Evolutionary conservation across 2,888 invertebrate species (phyloP).

Genomic region (Tetropium fuscum): DNA sequence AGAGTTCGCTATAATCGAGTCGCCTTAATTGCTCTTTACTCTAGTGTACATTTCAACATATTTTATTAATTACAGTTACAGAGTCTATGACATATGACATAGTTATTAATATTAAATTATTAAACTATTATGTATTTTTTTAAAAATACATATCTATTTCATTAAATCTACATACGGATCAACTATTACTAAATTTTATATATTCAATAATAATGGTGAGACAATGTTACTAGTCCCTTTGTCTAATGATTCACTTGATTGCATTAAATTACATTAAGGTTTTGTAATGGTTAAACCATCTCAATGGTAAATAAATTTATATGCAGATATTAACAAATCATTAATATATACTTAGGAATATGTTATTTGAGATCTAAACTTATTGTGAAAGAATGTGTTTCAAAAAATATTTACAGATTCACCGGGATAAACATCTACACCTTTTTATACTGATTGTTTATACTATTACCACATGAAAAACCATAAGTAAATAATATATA

Average conservation of each 20-base stretch:
- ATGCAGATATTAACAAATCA: conserved; percentile 47
- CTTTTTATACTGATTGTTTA: too few species aligned
- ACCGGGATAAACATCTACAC: background rate
- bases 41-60: conserved; percentile 44
- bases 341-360: conserved; percentile 46
- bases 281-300: conserved; percentile 46
- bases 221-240: conserved; percentile 52
- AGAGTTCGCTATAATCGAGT: too few species aligned
- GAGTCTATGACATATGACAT: conserved; percentile 57
- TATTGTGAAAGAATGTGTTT: conserved; percentile 22
- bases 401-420: conserved; percentile 4
- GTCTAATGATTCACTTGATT: conserved; percentile 62
- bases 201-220: conserved; percentile 65
- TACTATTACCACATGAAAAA: too few species aligned
- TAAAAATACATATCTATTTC: conserved; percentile 63
- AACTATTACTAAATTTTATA: conserved; percentile 65
- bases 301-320: conserved; percentile 44
- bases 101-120: conserved; percentile 57
- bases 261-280: conserved; percentile 66
- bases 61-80: conserved; percentile 52
- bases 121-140: conserved; percentile 62
- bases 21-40: too few species aligned
- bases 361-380: conserved; percentile 48
- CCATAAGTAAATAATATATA: too few species aligned
- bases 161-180: conserved; percentile 65